Percentiles rank a stretch among this genome's conserved stretches.
Conservation (phyloP, 2,113 vertebrate species). For the Heptranchias perlo region DNA sequence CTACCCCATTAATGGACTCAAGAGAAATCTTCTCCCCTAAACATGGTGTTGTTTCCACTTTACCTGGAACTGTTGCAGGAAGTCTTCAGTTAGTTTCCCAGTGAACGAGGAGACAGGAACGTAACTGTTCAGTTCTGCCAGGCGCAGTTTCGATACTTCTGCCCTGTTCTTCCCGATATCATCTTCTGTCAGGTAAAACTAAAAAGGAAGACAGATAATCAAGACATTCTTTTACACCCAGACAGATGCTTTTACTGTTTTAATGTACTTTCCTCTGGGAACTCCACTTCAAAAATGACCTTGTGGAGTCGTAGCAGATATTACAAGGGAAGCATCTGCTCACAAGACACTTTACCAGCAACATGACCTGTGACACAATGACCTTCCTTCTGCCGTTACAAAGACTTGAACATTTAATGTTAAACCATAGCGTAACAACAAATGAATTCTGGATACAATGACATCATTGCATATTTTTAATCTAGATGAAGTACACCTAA, state of each 20-base stretch:
- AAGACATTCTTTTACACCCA: not conserved
- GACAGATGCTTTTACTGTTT: not conserved
- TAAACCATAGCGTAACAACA: too few relatives aligned
- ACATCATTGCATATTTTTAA: too few relatives aligned
- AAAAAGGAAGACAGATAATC: constrained; percentile 2
- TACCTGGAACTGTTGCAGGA: constrained; percentile 71
- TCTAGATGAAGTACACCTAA: too few relatives aligned
- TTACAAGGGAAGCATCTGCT: not conserved
- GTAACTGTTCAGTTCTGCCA: constrained; percentile 62
- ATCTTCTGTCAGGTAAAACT: constrained; percentile 73
- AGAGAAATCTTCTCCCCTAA: not conserved
- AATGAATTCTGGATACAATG: too few relatives aligned
- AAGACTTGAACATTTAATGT: too few relatives aligned
- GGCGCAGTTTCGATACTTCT: constrained; percentile 50
- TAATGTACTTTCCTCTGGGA: not conserved
- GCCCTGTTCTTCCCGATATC: constrained; percentile 70
- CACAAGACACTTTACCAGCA: too few relatives aligned
- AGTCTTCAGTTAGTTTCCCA: constrained; percentile 52
- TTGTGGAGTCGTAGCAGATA: not conserved
- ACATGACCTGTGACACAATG: too few relatives aligned
- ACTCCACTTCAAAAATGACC: not conserved
- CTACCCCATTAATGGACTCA: not conserved
- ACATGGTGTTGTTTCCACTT: not conserved
- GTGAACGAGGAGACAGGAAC: constrained; percentile 55
- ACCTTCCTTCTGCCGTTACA: too few relatives aligned